Base-by-base conservation (phyloP, 1,140 invertebrate species). In the Temnothorax curvispinosus region DNA sequence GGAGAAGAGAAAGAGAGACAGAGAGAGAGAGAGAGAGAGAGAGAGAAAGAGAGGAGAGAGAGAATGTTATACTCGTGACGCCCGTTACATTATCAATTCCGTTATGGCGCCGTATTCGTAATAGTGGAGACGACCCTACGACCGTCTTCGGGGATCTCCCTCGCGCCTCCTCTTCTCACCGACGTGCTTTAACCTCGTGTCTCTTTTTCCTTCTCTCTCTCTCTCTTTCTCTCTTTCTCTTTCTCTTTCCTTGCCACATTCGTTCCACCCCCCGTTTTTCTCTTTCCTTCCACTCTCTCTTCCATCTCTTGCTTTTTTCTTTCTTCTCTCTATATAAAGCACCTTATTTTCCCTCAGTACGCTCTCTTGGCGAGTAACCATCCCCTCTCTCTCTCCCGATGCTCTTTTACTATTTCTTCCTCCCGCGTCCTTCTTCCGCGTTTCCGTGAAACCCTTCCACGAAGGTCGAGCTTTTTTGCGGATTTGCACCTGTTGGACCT, bases 21-120 rank as follows among this genome's bases (percentile, higher is more conserved):
- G 15, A 82, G 4, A 60, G 8, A 69, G 50, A 80, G 18, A 64
- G 18, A 64, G 21, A 60, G 21, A 77, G 38, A 77, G 38, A 87
- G n/a, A 27, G 27, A 27, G 27, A 27, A 1, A 27, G 27, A 27
- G 27, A 27, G 27, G 27, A 54, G 67, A 82, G 52, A 47, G 80
- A 82, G 80, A 92, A 93, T 91, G 91, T 94, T 93, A 92, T 93
- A 92, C 90, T 93, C 91, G 91, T 89, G 90, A 92, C 93, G 93
- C 91, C 94, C 93, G 94, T 95, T 94, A 94, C 94, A 95, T 94
- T 94, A 95, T 94, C 94, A 94, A 94, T 94, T 94, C 94, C 94
- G 93, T 94, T 95, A 94, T 94, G 94, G 92, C 92, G 90, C 88
- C 88, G 92, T 92, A 93, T 95, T 94, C 94, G 94, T 94, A 95